phyloP scores from a whole-genome alignment of 2,888 invertebrate genomes.

The Stenodema calcarata region DNA sequence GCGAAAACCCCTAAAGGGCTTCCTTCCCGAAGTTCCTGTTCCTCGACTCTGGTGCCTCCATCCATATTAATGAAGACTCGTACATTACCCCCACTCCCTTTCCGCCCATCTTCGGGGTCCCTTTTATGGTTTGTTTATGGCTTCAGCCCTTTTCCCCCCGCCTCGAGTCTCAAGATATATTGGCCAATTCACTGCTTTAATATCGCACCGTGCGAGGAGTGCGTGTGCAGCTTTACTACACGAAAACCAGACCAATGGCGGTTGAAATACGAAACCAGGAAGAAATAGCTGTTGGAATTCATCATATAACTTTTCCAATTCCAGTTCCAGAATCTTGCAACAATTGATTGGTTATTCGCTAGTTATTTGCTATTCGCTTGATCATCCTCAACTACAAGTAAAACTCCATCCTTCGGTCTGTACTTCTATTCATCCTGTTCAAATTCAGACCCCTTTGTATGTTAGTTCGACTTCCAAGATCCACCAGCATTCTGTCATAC shows the following conservation, averaged over 20 bases:
- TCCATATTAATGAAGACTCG: conserved; percentile 48
- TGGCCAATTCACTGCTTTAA: conserved; percentile 48
- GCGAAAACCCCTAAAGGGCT: conserved; percentile 1
- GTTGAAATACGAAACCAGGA: no score
- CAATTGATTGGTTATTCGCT: no score
- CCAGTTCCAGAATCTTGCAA: no score
- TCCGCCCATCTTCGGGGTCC: background rate
- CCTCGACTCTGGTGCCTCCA: conserved; percentile 21
- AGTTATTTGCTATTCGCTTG: no score
- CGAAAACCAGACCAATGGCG: background rate
- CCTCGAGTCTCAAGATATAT: conserved; percentile 35
- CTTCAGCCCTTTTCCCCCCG: conserved; percentile 10
- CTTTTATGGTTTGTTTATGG: conserved; percentile 48
- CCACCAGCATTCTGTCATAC: no score
- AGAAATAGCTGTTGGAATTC: no score
- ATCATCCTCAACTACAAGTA: no score
- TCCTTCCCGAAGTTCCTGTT: background rate
- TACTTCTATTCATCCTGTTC: no score
- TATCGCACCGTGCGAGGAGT: conserved; percentile 25
- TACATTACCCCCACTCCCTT: conserved; percentile 26
- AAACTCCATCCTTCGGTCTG: no score
- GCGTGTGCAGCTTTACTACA: background rate
- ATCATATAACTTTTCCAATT: no score
- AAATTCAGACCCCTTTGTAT: no score
- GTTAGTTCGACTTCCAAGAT: no score